phyloP scores from a whole-genome alignment of 2,888 invertebrate species.

The Phrixothrix hirtus region DNA sequence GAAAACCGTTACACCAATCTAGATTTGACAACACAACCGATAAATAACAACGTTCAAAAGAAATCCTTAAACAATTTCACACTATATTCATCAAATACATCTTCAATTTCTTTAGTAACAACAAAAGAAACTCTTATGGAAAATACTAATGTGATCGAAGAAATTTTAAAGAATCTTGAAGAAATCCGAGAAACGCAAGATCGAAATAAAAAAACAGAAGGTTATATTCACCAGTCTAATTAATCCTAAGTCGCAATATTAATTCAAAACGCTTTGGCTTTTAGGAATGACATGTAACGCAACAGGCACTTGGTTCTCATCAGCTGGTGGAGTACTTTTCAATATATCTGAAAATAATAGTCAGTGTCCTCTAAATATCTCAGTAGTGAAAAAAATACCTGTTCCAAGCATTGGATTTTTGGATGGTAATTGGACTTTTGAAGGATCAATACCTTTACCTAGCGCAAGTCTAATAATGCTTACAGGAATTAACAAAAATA shows the following conservation, averaged over 20 bases:
- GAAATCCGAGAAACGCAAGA: constrained; percentile 1
- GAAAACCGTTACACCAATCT: no score
- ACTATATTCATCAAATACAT: no score
- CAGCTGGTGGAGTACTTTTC: constrained; percentile 41
- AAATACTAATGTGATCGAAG: background rate
- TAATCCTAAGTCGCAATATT: no score
- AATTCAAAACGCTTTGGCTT: no score
- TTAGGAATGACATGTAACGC: constrained; percentile 41
- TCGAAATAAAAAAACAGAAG: constrained; percentile 18
- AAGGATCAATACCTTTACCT: constrained; percentile 42
- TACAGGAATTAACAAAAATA: constrained; percentile 38
- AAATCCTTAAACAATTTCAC: no score
- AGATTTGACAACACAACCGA: no score
- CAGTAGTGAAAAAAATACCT: constrained; percentile 16
- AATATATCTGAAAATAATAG: constrained; percentile 16
- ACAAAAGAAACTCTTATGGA: background rate
- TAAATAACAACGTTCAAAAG: no score
- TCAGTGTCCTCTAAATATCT: background rate
- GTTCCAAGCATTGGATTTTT: constrained; percentile 42
- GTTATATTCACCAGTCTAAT: no score
- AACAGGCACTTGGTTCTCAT: constrained; percentile 45
- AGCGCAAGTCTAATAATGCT: constrained; percentile 44
- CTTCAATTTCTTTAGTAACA: background rate
- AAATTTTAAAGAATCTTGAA: constrained; percentile 2
- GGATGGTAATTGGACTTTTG: constrained; percentile 42